phyloP scores from a whole-genome alignment of 2,797 vertebrate genomes.

The Poeciliopsis infans region DNA sequence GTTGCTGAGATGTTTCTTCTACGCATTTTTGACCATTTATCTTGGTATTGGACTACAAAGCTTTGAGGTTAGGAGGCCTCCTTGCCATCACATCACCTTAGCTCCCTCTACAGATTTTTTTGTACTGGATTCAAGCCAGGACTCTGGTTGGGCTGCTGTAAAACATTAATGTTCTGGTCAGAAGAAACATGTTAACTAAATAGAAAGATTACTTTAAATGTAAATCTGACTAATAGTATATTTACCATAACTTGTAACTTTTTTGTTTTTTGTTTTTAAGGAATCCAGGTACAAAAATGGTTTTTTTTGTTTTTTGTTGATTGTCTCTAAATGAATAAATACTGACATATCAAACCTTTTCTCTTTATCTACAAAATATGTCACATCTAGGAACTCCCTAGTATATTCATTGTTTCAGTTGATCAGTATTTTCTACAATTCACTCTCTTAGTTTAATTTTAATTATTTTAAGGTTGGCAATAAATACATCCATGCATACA shows the following conservation, averaged over 20 bases:
- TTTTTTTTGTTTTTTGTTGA: not conserved
- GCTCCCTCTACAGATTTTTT: not conserved
- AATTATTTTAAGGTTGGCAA: not conserved
- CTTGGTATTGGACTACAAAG: not conserved
- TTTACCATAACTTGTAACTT: not conserved
- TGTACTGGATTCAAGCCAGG: not conserved
- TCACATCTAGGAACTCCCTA: not conserved
- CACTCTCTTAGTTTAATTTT: not conserved
- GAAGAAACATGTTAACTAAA: not conserved
- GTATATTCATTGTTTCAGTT: not conserved
- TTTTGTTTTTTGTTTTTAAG: not conserved
- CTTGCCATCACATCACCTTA: not conserved
- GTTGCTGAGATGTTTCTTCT: not conserved
- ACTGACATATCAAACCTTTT: not conserved
- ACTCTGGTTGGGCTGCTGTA: not conserved
- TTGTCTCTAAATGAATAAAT: not conserved
- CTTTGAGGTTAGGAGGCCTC: not conserved
- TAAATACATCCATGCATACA: not conserved
- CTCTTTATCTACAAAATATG: not conserved
- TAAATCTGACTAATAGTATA: not conserved
- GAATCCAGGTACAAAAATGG: not conserved
- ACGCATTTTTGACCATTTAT: not conserved
- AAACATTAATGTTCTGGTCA: not conserved
- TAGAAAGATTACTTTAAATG: not conserved
- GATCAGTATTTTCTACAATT: not conserved